These are phyloP conservation scores for Pogonus chalceus DNA, from an alignment of 1,140 invertebrate genomes.

Conservation along the genomic window DNA sequence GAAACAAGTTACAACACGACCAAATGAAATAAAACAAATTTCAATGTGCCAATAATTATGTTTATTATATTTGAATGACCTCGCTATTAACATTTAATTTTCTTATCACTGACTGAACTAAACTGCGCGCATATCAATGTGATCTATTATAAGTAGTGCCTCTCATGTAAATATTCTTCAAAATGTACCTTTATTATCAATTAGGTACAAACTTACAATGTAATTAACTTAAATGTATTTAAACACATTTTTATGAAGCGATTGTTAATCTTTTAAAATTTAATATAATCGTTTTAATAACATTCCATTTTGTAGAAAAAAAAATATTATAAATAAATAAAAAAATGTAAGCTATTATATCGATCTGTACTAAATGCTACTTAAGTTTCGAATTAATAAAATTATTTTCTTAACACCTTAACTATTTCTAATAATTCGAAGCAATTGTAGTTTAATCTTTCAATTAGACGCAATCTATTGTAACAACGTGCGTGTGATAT, in stretches of 20 bases:
- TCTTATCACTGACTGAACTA: background rate
- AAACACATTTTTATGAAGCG: background rate
- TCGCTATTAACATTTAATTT: background rate
- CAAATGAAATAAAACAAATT: no score
- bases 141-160: constrained; percentile 5
- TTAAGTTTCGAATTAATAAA: background rate
- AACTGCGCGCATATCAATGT: constrained; percentile 3
- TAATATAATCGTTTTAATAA: background rate
- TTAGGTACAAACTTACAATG: background rate
- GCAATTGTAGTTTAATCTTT: background rate
- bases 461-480: background rate
- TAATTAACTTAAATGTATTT: constrained; percentile 2
- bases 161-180: constrained; percentile 6
- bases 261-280: background rate
- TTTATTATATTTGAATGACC: no score
- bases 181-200: background rate
- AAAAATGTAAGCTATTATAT: background rate
- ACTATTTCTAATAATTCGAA: background rate
- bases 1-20: no score
- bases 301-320: background rate
- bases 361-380: background rate
- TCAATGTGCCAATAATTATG: no score
- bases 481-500: background rate
- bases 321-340: background rate
- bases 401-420: background rate